phyloP scores from a whole-genome alignment of 2,113 vertebrate species.

The Cavia porcellus region DNA sequence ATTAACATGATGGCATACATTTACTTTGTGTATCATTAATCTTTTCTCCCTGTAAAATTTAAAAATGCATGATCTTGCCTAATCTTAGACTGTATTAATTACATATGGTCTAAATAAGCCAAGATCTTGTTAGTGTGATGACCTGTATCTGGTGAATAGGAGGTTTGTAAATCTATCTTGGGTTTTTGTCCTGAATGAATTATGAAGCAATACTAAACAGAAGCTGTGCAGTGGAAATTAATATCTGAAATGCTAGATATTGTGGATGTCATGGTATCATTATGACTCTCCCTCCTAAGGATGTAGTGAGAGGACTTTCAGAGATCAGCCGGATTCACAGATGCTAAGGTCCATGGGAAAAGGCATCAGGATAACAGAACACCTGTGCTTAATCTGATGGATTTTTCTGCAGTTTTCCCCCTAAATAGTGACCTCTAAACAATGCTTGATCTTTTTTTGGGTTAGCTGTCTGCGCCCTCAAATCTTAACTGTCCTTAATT shows the following conservation, averaged over 20 bases:
- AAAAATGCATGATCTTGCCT: background rate
- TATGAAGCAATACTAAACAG: background rate
- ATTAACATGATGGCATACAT: background rate
- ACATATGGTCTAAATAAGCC: background rate
- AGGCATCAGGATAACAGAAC: background rate
- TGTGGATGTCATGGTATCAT: background rate
- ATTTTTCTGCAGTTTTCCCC: background rate
- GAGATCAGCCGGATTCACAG: background rate
- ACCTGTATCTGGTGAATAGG: background rate
- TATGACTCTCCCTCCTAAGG: background rate
- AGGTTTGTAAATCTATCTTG: background rate
- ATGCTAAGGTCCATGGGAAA: background rate
- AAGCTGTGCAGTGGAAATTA: background rate
- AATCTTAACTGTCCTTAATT: too few relatives aligned
- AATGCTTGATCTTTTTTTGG: too few relatives aligned
- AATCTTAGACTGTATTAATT: background rate
- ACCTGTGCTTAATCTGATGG: background rate
- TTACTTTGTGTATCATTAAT: background rate
- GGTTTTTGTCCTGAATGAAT: background rate
- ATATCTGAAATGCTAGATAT: background rate
- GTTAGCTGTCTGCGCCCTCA: too few relatives aligned
- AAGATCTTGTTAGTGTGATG: background rate
- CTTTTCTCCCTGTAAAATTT: slow-evolving; percentile 44
- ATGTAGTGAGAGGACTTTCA: background rate
- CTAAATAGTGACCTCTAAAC: background rate